phyloP scores from a whole-genome alignment of 2,113 vertebrate genomes.

The Paramormyrops kingsleyae region DNA sequence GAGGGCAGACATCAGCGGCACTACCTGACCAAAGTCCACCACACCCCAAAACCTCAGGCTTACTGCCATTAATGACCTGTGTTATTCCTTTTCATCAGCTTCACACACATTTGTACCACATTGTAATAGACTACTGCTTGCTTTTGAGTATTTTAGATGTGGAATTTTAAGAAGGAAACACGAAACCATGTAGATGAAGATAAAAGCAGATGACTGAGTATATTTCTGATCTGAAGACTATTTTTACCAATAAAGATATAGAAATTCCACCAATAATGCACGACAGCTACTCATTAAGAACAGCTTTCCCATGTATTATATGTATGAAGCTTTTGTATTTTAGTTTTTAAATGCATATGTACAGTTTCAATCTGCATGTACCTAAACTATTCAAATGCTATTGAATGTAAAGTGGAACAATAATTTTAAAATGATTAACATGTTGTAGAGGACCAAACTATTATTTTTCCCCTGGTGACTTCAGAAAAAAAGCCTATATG shows the following conservation, averaged over 20 bases:
- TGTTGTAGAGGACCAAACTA: conserved; percentile 56
- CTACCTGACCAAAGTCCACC: not conserved
- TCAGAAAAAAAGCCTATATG: conserved; percentile 46
- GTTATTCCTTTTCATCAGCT: conserved; percentile 42
- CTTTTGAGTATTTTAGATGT: conserved; percentile 14
- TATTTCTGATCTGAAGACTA: not conserved
- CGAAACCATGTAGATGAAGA: not conserved
- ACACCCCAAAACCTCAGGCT: not conserved
- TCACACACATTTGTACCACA: conserved; percentile 21
- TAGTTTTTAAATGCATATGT: conserved; percentile 30
- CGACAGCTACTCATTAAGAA: conserved; percentile 32
- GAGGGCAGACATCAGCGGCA: not conserved
- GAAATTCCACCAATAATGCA: conserved; percentile 51
- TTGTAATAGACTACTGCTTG: conserved; percentile 23
- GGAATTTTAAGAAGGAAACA: not conserved
- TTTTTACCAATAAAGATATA: conserved; percentile 24
- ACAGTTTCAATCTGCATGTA: conserved; percentile 64
- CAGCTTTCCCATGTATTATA: conserved; percentile 27
- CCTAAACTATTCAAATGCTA: conserved; percentile 60
- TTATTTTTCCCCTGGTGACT: conserved; percentile 25
- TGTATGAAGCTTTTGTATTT: conserved; percentile 33
- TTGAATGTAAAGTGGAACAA: conserved; percentile 63
- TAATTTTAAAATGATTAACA: conserved; percentile 39
- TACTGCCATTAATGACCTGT: conserved; percentile 27
- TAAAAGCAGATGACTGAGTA: not conserved